Conservation (phyloP, 2,797 vertebrate species). For the Setipinna tenuifilis region DNA sequence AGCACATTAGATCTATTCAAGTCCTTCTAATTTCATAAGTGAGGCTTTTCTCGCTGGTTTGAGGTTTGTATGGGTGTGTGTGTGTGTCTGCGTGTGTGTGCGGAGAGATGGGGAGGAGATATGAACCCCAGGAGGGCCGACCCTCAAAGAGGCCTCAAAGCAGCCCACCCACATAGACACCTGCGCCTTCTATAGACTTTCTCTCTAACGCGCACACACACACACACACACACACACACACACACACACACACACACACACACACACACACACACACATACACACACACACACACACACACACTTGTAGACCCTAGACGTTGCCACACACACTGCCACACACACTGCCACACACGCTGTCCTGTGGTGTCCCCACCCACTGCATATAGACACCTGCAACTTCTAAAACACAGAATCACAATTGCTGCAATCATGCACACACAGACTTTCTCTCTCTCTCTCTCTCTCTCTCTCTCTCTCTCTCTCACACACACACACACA, state of each 20-base stretch:
- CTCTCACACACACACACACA: no score
- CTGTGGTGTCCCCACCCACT: background rate
- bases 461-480: no score
- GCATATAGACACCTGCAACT: no score
- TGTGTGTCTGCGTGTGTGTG: slow-evolving; percentile 68
- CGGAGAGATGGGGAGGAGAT: slow-evolving; percentile 83
- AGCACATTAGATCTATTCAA: slow-evolving; percentile 85
- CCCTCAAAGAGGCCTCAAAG: slow-evolving; percentile 71
- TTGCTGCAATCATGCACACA: no score
- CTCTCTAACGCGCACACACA: background rate
- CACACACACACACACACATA: slow-evolving; percentile 28
- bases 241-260: slow-evolving; percentile 58
- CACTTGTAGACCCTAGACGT: slow-evolving; percentile 48
- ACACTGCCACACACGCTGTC: background rate
- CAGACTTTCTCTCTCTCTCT: no score
- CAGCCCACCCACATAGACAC: slow-evolving; percentile 68
- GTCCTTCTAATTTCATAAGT: slow-evolving; percentile 84
- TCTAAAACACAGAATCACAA: no score
- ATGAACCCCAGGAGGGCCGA: slow-evolving; percentile 74
- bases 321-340: slow-evolving; percentile 25
- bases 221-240: background rate
- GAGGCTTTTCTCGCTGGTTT: slow-evolving; percentile 56
- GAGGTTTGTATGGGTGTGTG: slow-evolving; percentile 61
- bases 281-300: slow-evolving; percentile 12
- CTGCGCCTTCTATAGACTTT: slow-evolving; percentile 57